Conservation (phyloP, 1,140 invertebrate genomes). For the Drosophila azteca region DNA sequence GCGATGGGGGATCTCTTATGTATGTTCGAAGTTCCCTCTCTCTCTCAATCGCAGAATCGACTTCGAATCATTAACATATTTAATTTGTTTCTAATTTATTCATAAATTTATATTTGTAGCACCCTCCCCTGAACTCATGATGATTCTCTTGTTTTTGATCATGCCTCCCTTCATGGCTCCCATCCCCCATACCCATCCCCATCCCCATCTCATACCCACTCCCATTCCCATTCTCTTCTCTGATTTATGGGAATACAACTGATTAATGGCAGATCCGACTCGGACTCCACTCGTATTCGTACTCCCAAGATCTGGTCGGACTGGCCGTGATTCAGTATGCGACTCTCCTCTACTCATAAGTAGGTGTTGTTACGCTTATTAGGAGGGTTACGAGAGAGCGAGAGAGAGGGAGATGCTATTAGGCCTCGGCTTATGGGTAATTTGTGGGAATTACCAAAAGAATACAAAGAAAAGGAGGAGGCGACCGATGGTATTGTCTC, state of each 20-base stretch:
- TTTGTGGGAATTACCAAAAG: conserved; percentile 61
- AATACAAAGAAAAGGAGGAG: conserved; percentile 31
- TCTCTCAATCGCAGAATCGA: not conserved
- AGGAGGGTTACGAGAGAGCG: conserved; percentile 18
- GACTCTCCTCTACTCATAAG: conserved; percentile 41
- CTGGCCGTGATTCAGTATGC: conserved; percentile 65
- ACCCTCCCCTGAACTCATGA: conserved; percentile 44
- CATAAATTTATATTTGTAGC: conserved; percentile 82
- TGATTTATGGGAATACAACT: conserved; percentile 71
- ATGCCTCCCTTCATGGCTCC: conserved; percentile 18
- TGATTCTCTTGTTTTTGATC: conserved; percentile 40
- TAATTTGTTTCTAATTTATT: conserved; percentile 82
- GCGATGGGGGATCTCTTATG: conserved; percentile 16
- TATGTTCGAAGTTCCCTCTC: conserved; percentile 17
- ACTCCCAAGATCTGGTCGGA: conserved; percentile 33
- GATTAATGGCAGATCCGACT: conserved; percentile 70
- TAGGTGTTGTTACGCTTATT: conserved; percentile 80
- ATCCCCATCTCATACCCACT: conserved; percentile 1
- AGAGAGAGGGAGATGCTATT: conserved; percentile 27
- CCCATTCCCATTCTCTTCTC: conserved; percentile 28
- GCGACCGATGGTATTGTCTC: too few species aligned
- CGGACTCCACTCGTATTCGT: conserved; percentile 1
- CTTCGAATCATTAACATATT: conserved; percentile 70
- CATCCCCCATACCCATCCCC: not conserved
- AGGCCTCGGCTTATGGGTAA: conserved; percentile 52